phyloP scores from a whole-genome alignment of 2,113 vertebrate genomes.

The Strigops habroptila region DNA sequence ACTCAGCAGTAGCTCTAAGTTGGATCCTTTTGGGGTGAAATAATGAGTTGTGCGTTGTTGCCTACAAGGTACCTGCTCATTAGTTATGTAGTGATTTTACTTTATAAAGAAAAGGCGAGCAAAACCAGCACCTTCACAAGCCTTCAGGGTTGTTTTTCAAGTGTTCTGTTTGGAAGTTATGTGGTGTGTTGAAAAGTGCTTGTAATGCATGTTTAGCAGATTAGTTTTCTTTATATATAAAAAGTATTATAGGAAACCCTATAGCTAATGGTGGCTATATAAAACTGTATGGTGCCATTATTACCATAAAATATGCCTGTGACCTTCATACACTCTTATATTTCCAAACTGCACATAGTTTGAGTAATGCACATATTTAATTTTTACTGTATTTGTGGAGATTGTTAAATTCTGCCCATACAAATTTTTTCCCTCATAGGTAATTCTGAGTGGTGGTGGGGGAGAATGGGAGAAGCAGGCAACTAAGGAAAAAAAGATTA shows the following conservation, averaged over 20 bases:
- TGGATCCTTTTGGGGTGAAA: not conserved
- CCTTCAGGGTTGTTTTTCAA: not conserved
- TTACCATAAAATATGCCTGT: not conserved
- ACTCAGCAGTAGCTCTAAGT: not conserved
- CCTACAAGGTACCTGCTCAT: not conserved
- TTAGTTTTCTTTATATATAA: not conserved
- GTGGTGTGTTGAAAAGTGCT: not conserved
- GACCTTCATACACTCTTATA: not conserved
- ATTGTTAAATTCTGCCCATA: not conserved
- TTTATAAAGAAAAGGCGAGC: not conserved
- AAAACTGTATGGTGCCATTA: not conserved
- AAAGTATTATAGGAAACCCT: not conserved
- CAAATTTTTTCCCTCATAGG: not conserved
- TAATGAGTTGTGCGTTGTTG: not conserved
- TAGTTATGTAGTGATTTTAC: not conserved
- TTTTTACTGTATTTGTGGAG: not conserved
- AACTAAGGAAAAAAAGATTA: not conserved
- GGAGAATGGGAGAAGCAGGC: not conserved
- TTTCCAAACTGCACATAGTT: not conserved
- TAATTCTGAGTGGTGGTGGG: not conserved
- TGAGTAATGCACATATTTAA: not conserved
- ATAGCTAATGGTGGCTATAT: not conserved
- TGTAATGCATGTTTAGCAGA: not conserved
- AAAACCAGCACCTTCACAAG: not conserved
- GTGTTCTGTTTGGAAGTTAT: not conserved